Conservation (phyloP, 53 echinoderm and acorn worm genomes). For the Patiria pectinifera region DNA sequence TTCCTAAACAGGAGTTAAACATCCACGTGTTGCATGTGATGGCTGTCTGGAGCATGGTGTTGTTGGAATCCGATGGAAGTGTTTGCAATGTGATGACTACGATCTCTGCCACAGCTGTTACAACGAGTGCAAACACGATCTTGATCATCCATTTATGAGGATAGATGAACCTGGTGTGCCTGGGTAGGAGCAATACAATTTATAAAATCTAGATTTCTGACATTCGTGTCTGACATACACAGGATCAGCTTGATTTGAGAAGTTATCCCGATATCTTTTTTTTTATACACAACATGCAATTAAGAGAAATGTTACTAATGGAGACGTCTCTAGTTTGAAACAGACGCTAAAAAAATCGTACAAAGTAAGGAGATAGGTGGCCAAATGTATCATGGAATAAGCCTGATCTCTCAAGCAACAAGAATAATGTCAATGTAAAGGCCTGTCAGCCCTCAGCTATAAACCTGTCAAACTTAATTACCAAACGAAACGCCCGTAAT, state of each 20-base stretch:
- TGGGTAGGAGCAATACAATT: background rate
- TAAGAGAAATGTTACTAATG: no score
- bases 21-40: constrained; percentile 2
- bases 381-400: no score
- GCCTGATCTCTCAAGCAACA: no score
- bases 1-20: constrained; percentile 41
- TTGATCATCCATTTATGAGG: constrained; percentile 32
- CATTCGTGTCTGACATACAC: no score
- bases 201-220: background rate
- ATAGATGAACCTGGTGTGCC: constrained; percentile 2
- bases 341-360: no score
- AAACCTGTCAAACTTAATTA: no score
- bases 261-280: background rate
- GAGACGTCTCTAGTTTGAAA: no score
- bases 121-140: constrained; percentile 44
- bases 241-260: background rate
- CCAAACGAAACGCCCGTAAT: no score
- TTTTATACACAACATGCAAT: no score
- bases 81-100: constrained; percentile 42
- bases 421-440: no score
- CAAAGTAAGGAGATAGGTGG: no score
- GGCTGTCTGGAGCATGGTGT: background rate
- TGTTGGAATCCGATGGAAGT: constrained; percentile 57
- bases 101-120: constrained; percentile 62
- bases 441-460: no score